Percentiles rank a stretch among this genome's conserved stretches.
Conservation (phyloP, 1,140 invertebrate species). For the Saccostrea cuccullata region DNA sequence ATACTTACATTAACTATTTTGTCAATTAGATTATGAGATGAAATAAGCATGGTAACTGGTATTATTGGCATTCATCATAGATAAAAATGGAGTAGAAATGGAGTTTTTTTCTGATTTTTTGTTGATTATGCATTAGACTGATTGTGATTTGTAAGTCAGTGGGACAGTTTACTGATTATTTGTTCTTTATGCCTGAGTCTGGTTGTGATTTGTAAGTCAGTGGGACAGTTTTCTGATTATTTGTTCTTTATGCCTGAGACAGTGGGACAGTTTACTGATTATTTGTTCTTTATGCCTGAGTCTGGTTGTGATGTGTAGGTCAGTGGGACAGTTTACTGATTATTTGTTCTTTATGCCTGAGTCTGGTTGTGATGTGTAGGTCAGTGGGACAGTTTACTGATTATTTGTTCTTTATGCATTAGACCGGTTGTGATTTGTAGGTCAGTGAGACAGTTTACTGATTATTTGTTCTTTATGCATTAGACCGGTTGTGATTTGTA, state of each 20-base stretch:
- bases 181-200: neutral
- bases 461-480: too few relatives aligned
- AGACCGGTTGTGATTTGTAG: conserved; percentile 65
- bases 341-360: too few relatives aligned
- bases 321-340: conserved; percentile 86
- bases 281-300: neutral
- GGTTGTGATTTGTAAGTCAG: conserved; percentile 73
- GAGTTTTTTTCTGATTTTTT: too few relatives aligned
- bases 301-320: conserved; percentile 68
- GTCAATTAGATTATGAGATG: neutral
- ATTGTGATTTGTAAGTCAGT: conserved; percentile 80
- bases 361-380: conserved; percentile 68
- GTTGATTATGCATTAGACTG: neutral
- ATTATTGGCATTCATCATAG: too few relatives aligned
- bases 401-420: too few relatives aligned
- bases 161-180: conserved; percentile 83
- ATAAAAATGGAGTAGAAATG: too few relatives aligned
- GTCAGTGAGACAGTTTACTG: conserved; percentile 86
- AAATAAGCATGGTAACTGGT: neutral
- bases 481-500: conserved; percentile 58
- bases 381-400: conserved; percentile 86
- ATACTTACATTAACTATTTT: too few relatives aligned
- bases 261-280: too few relatives aligned
- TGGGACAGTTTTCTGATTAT: conserved; percentile 85
- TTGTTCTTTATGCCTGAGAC: too few relatives aligned